Base-by-base conservation (phyloP, 2,797 vertebrate species). In the Tokudaia muenninki region DNA sequence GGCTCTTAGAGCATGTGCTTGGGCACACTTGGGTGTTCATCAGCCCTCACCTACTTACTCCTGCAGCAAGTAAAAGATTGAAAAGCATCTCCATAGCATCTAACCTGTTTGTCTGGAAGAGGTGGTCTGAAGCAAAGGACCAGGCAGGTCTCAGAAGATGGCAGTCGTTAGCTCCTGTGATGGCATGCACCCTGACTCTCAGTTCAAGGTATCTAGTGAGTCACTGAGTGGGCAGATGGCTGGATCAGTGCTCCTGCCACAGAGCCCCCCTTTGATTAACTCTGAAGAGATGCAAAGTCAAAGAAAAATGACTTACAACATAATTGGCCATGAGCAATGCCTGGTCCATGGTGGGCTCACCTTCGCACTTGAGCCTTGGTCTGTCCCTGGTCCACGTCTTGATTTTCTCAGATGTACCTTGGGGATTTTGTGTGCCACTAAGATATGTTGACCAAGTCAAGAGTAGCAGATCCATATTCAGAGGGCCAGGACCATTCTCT, bases 201-300 rank as follows among this genome's bases (percentile, higher is more conserved):
- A 2, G 31, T 87, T 82, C 17, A 0, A 22, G 59, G 31, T 6
- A 9, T 17, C 61, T 77, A 26, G 77, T 47, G 52, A 94, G 63
- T 82, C 84, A 26, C 41, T 9, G 17, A 24, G 5, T 31, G 10
- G 55, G 9, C 31, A 90, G 88, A 57, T 26, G 67, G n/a, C 44
- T 75, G 90, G 81, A 65, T 4, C 89, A 74, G 94, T 67, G 55
- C 41, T 88, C 81, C 94, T 89, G 86, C 72, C 72, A 52, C 31
- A 61, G 44, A 37, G 63, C 6, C 55, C 72, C 84, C 94, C 59
- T 61, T 95, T 95, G 74, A 67, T 90, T 96, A 97, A 90, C 86
- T 94, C 78, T 34, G 87, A 87, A 37, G 86, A 92, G 92, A 59
- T 74, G 22, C 47, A 1, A 88, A 92, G 47, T 88, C 34, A 94